Conservation (phyloP, 2,888 invertebrate genomes). For the Caenorhabditis sp. region DNA sequence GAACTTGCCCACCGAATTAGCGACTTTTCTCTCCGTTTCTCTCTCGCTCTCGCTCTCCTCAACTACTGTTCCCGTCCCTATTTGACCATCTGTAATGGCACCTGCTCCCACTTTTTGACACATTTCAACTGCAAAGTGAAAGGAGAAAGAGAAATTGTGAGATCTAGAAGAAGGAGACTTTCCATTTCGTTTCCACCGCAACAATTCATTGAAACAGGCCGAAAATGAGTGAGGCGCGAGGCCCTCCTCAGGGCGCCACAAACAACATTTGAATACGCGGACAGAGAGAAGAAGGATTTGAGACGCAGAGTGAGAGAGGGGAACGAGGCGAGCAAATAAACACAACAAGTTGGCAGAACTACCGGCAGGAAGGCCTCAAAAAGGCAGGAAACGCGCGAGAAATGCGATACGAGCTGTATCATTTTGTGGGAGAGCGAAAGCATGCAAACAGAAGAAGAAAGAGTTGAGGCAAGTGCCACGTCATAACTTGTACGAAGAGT, state of each 20-base stretch:
- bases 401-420: constrained; percentile 40
- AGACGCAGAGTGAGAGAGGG: constrained; percentile 9
- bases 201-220: not conserved
- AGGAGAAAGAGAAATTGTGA: not conserved
- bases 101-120: not conserved
- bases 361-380: constrained; percentile 20
- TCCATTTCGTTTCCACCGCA: not conserved
- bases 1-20: too few relatives aligned
- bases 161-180: not conserved
- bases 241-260: constrained; percentile 14
- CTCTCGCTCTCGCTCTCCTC: constrained; percentile 3
- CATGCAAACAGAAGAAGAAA: too few relatives aligned
- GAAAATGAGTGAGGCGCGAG: too few relatives aligned
- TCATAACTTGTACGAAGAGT: too few relatives aligned
- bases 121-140: not conserved
- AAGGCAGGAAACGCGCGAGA: constrained; percentile 26
- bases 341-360: constrained; percentile 33
- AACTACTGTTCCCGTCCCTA: not conserved
- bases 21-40: not conserved
- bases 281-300: not conserved
- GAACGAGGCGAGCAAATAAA: constrained; percentile 17
- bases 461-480: too few relatives aligned
- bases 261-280: constrained; percentile 53
- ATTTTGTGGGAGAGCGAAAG: too few relatives aligned
- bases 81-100: not conserved